Evolutionary conservation across 2,113 vertebrate species (phyloP), one percentile per base, ranked within the genome.

Genomic region (Clarias gariepinus): DNA sequence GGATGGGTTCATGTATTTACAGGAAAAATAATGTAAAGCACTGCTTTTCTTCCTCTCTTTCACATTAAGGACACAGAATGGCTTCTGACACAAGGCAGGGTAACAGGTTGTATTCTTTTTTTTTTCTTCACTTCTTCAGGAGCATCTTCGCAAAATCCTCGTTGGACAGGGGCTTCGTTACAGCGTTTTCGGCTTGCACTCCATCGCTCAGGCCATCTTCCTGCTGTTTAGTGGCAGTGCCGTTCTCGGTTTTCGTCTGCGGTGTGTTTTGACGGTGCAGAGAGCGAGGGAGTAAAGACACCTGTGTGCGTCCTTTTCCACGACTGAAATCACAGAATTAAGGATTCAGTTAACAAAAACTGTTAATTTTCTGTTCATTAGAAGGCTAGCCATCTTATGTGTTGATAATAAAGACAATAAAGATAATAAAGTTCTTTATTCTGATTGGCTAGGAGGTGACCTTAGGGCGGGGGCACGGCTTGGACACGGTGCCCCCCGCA

Each of bases 141-240:
- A 99, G 95, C 96, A 99, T 93, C 94, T 93, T 96, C 90, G 97
- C 97, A 93, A 99, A 99, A 91, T 99, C 98, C 12, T 97, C 97
- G 12, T 99, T 99, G 77, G 98, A 97, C 96, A 99, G 93, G 88
- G 94, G 93, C 86, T 95, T 98, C 8, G 94, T 91, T 16, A 94
- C 83, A 55, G 81, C 28, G 69, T 25, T 68, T 16, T 36, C 41
- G n/a, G 85, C 79, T 30, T 69, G 55, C 71, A 60, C 76, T 11
- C 89, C 84, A 4, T 88, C 89, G 3, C 69, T 83, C 55, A 79
- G n/a, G 52, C 61, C 64, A 21, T 63, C 73, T 66, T 85, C 73
- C 74, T 85, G 80, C 77, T 86, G 93, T 30, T 89, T 91, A 1
- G 93, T 87, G 0, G 93, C 87, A 0, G 96, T 96, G 15, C 98